Percentiles rank a stretch among this genome's conserved stretches.
Evolutionary conservation across 23 tunicate genomes (phyloP).

Genomic region (Corella eumyota): DNA sequence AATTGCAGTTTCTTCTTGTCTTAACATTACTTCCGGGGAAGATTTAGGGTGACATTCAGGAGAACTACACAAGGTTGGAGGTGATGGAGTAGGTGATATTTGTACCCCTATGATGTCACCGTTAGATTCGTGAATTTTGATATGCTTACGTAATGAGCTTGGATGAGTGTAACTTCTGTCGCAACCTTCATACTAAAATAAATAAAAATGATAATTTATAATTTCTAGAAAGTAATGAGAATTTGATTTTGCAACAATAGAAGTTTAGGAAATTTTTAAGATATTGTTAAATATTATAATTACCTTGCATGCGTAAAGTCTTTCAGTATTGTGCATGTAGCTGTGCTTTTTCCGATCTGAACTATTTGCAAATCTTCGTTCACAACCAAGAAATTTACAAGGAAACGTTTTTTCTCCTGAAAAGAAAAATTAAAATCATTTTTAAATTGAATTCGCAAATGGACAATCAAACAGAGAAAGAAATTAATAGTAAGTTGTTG

Average conservation of each 20-base stretch:
- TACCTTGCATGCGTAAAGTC: conserved; percentile 53
- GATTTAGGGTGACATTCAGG: too few species aligned
- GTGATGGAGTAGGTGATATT: too few species aligned
- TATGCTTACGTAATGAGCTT: conserved; percentile 63
- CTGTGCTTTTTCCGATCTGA: conserved; percentile 78
- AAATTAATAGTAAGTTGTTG: not conserved
- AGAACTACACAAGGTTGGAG: too few species aligned
- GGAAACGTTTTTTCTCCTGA: conserved; percentile 56
- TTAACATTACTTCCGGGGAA: too few species aligned
- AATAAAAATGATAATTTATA: not conserved
- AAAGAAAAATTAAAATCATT: too few species aligned
- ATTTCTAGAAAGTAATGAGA: not conserved
- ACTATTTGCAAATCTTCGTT: conserved; percentile 59
- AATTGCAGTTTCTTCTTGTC: too few species aligned
- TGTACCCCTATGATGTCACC: too few species aligned
- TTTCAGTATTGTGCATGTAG: conserved; percentile 53
- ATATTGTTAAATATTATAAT: too few species aligned
- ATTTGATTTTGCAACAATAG: conserved; percentile 16
- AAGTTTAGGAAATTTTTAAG: too few species aligned
- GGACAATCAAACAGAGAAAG: too few species aligned
- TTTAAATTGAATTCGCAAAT: too few species aligned
- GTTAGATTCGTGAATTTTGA: conserved; percentile 43
- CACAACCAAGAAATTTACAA: conserved; percentile 52
- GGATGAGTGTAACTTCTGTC: conserved; percentile 73
- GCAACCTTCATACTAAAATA: conserved; percentile 48